A percentile compares a stretch with the other conserved stretches of the same genome.
phyloP scores from a whole-genome alignment of 2,797 vertebrate species.

The Chrosomus eos region DNA sequence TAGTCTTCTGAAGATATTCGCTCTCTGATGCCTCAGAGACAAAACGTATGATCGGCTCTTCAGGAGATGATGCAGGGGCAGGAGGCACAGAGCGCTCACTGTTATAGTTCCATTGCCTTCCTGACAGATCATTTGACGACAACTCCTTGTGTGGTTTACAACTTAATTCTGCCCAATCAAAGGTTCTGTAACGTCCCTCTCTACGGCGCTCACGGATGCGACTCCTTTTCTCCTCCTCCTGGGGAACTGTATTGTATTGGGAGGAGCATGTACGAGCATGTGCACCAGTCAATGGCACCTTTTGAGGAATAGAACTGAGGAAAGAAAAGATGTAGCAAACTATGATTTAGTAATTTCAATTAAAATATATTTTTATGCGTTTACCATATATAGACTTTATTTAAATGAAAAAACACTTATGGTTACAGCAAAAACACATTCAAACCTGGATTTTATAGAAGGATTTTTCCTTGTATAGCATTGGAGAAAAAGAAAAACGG shows the following conservation, averaged over 20 bases:
- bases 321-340: constrained; percentile 21
- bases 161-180: constrained; percentile 82
- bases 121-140: constrained; percentile 13
- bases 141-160: constrained; percentile 72
- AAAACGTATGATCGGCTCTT: constrained; percentile 53
- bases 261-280: constrained; percentile 63
- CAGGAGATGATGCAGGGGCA: constrained; percentile 47
- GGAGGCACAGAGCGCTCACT: constrained; percentile 32
- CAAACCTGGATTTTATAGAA: constrained; percentile 46
- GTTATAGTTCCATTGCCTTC: constrained; percentile 43
- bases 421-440: neutral
- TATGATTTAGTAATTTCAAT: neutral
- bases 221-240: constrained; percentile 64
- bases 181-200: constrained; percentile 83
- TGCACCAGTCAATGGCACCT: constrained; percentile 70
- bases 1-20: constrained; percentile 68
- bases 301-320: constrained; percentile 80
- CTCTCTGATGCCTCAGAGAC: constrained; percentile 69
- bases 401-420: neutral
- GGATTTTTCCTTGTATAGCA: constrained; percentile 40
- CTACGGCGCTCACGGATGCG: constrained; percentile 78
- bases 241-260: constrained; percentile 21
- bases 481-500: constrained; percentile 14
- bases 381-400: neutral
- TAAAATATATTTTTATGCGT: neutral